Base-by-base conservation (phyloP, 2,888 invertebrate genomes). In the Troilus luridus region DNA sequence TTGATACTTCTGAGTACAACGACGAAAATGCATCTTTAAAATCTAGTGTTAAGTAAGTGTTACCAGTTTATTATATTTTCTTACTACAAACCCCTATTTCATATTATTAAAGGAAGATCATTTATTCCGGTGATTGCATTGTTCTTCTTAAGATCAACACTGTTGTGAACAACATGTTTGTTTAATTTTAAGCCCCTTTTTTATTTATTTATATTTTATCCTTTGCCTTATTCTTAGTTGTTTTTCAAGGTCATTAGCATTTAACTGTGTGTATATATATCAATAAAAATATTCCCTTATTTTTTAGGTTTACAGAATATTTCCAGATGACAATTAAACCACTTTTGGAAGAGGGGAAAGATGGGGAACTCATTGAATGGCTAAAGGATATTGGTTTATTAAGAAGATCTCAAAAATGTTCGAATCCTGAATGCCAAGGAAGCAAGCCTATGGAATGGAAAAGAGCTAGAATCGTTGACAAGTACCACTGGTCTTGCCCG, bases 301-400 rank as follows among this genome's bases (percentile, higher is more conserved):
- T 90, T 91, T 91, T 21, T 90, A 92, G 91, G 72, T 92, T 72
- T 58, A 92, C 93, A 54, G 94, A 94, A 93, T 93, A 93, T 89
- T 93, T 93, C 92, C 92, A 93, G 54, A 91, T 92, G 89, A 94
- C 94, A 0, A 94, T 95, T 17, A 94, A 94, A 89, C 95, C 95
- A 64, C 94, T 95, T 94, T 92, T 95, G 24, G 94, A 94, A 91
- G 94, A 94, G 58, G 95, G 95, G 5, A 95, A 95, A 91, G 95
- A 95, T 93, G 95, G 94, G 14, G 95, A 95, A 93, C 93, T 95
- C 56, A 94, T 95, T 91, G 94, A 94, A 91, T 95, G 95, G 95
- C 93, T 95, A 88, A 95, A 95, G 93, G 94, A 94, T 92, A 94
- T 94, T 93, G 95, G 94, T 77, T 93, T 95, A 12, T 94, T 95